Conservation (phyloP, 2,113 vertebrate species). For the Acinonyx jubatus region DNA sequence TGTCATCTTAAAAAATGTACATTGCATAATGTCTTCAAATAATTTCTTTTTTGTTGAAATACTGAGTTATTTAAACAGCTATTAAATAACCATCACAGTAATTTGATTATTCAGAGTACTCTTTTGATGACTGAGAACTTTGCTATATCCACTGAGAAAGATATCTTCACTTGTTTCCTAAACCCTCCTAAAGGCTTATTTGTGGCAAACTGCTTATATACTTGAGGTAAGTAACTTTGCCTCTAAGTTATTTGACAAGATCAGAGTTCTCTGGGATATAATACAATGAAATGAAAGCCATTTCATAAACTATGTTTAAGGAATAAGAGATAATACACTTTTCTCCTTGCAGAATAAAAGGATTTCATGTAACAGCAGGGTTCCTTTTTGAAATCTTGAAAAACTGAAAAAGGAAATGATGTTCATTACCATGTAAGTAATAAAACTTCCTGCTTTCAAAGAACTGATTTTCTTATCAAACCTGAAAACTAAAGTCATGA, state of each 20-base stretch:
- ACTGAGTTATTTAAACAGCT: neutral
- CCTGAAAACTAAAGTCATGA: neutral
- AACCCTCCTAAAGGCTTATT: neutral
- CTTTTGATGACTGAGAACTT: neutral
- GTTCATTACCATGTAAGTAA: neutral
- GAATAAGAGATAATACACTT: neutral
- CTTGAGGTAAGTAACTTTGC: slow-evolving; percentile 35
- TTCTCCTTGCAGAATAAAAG: slow-evolving; percentile 20
- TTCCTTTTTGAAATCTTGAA: slow-evolving; percentile 31
- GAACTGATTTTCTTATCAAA: neutral
- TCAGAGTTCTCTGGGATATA: slow-evolving; percentile 25
- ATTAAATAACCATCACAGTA: neutral
- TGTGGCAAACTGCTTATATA: neutral
- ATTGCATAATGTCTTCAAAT: neutral
- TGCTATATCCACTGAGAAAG: neutral
- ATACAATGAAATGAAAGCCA: slow-evolving; percentile 24
- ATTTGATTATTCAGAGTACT: neutral
- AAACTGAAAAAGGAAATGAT: slow-evolving; percentile 24
- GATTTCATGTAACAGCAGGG: neutral
- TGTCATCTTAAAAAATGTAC: neutral
- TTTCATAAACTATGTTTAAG: slow-evolving; percentile 41
- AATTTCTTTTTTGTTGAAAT: neutral
- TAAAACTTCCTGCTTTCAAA: neutral
- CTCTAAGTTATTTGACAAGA: slow-evolving; percentile 2
- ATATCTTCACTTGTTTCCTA: neutral